Conservation (phyloP, 2,888 invertebrate species). For the Fragum sueziense region DNA sequence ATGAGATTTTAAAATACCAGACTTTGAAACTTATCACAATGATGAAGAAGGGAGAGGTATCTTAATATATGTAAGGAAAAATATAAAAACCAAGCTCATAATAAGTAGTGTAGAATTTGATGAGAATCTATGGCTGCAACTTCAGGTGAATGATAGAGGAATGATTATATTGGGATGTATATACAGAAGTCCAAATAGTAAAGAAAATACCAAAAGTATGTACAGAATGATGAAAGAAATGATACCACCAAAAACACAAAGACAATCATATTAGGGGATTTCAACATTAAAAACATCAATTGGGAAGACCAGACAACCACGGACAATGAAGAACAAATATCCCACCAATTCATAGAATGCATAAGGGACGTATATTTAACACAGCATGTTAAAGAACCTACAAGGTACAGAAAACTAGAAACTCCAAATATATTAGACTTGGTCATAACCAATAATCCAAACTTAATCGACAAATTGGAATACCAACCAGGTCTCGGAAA, state of each 20-base stretch:
- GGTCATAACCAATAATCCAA: neutral
- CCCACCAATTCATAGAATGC: neutral
- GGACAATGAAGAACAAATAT: no score
- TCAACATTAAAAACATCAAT: neutral
- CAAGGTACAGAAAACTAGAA: neutral
- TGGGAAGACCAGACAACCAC: no score
- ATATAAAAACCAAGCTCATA: neutral
- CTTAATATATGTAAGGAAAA: no score
- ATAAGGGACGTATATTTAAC: neutral
- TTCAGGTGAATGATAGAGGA: neutral
- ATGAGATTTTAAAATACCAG: no score
- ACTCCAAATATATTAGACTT: neutral
- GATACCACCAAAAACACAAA: no score
- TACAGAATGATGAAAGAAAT: no score
- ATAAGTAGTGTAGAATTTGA: neutral
- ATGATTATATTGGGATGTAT: neutral
- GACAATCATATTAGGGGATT: no score
- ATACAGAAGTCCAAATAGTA: slow-evolving; percentile 12
- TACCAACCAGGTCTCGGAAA: neutral
- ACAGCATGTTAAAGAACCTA: slow-evolving; percentile 17
- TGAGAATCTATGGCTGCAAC: neutral
- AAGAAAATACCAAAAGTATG: neutral
- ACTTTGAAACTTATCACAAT: no score
- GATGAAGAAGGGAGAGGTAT: no score
- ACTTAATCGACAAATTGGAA: neutral